These are phyloP conservation scores for Pimpla rufipes DNA, from an alignment of 2,888 invertebrate genomes.

Conservation along the genomic window DNA sequence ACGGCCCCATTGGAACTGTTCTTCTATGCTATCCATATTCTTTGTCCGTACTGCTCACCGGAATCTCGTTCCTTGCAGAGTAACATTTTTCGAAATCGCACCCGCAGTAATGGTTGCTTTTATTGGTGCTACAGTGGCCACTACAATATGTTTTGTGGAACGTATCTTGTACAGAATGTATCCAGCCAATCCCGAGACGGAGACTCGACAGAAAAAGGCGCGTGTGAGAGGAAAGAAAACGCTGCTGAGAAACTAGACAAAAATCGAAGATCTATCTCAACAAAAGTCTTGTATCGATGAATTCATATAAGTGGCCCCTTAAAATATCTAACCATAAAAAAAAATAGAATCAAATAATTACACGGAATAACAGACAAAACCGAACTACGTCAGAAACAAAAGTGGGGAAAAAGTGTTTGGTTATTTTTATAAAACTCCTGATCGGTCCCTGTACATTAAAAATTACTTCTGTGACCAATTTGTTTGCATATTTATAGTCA, in stretches of 20 bases:
- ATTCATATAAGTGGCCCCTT: background rate
- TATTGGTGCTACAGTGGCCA: slow-evolving; percentile 73
- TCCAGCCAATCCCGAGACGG: slow-evolving; percentile 52
- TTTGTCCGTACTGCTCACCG: slow-evolving; percentile 76
- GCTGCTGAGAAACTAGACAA: slow-evolving; percentile 41
- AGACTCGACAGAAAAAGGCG: slow-evolving; percentile 41
- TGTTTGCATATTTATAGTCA: too few relatives aligned
- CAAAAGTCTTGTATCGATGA: background rate
- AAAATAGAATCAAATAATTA: background rate
- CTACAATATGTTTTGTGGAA: slow-evolving; percentile 72
- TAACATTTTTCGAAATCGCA: slow-evolving; percentile 78
- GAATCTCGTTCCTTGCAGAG: slow-evolving; percentile 77
- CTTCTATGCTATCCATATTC: too few relatives aligned
- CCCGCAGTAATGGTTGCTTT: slow-evolving; percentile 76
- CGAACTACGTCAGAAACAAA: background rate
- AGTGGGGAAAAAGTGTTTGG: too few relatives aligned
- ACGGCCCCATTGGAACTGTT: too few relatives aligned
- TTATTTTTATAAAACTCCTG: too few relatives aligned
- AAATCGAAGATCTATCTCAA: background rate
- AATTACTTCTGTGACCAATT: too few relatives aligned
- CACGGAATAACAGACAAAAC: background rate
- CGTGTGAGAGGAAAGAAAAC: slow-evolving; percentile 54
- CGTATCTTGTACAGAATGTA: slow-evolving; percentile 67
- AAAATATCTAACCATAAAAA: too few relatives aligned
- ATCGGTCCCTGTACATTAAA: background rate